A percentile compares a stretch with the other conserved stretches of the same genome.
Evolutionary conservation across 2,113 vertebrate species (phyloP).

Genomic region (Cyanistes caeruleus): DNA sequence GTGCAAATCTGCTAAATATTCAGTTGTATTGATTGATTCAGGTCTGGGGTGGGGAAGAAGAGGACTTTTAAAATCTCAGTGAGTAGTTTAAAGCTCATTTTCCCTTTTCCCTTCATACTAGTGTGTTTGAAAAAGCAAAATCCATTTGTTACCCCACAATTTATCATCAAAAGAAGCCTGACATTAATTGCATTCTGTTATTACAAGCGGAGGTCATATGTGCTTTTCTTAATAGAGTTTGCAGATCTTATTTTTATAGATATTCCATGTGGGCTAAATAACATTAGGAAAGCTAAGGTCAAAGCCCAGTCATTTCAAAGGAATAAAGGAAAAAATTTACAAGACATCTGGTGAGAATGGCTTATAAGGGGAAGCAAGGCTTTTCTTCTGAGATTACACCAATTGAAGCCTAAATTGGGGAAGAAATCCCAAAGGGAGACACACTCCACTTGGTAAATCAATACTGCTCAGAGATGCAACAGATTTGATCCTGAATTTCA

Average conservation of each 20-base stretch:
- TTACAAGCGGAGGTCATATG: constrained; percentile 40
- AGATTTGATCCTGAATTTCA: constrained; percentile 20
- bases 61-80: not conserved
- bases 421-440: constrained; percentile 37
- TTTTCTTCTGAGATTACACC: constrained; percentile 44
- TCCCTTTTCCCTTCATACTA: not conserved
- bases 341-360: constrained; percentile 30
- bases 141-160: constrained; percentile 49
- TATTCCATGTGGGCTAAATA: constrained; percentile 65
- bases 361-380: constrained; percentile 25
- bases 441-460: constrained; percentile 12
- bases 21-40: not conserved
- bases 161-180: constrained; percentile 56
- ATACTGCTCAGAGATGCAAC: not conserved
- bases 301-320: constrained; percentile 56
- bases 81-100: constrained; percentile 31
- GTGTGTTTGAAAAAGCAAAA: constrained; percentile 50
- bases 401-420: constrained; percentile 51
- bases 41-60: not conserved
- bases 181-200: constrained; percentile 70
- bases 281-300: constrained; percentile 65
- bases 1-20: not conserved
- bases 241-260: constrained; percentile 66
- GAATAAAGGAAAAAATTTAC: constrained; percentile 59
- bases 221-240: constrained; percentile 65